Evolutionary conservation across 2,888 invertebrate species (phyloP).

Genomic region (Lacanobia wlatinum): DNA sequence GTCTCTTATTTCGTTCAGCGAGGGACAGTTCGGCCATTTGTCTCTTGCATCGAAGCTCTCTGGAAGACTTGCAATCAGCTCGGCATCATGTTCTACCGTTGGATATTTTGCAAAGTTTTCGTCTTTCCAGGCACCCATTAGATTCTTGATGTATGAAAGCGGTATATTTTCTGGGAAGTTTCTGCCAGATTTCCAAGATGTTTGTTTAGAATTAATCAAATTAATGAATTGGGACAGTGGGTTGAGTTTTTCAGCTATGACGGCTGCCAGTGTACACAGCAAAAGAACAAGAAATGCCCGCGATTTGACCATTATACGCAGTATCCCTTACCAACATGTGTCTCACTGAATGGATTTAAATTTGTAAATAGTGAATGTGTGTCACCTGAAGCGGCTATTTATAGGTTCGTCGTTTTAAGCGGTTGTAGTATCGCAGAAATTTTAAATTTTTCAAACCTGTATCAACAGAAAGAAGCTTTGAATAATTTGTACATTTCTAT

Average conservation of each 20-base stretch:
- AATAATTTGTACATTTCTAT: background rate
- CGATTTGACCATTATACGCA: conserved; percentile 9
- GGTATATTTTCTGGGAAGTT: conserved; percentile 24
- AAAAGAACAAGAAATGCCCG: background rate
- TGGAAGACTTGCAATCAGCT: conserved; percentile 43
- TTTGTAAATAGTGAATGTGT: conserved; percentile 1
- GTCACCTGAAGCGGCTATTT: background rate
- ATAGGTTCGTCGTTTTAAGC: conserved; percentile 8
- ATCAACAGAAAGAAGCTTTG: background rate
- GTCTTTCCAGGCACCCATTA: conserved; percentile 24
- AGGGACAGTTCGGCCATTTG: conserved; percentile 43
- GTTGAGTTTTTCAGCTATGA: background rate
- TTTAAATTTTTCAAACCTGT: conserved; percentile 1
- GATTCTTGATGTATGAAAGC: conserved; percentile 19
- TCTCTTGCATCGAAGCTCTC: conserved; percentile 35
- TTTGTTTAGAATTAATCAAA: conserved; percentile 34
- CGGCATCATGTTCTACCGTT: conserved; percentile 16
- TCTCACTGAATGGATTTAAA: background rate
- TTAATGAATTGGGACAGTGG: conserved; percentile 40
- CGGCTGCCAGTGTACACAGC: background rate
- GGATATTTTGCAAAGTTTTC: background rate
- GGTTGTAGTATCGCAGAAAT: background rate
- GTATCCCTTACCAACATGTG: background rate
- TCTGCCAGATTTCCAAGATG: conserved; percentile 37
- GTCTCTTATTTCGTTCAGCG: conserved; percentile 40